Conservation (phyloP, 2,113 vertebrate species). For the human (Homo sapiens) region DNA sequence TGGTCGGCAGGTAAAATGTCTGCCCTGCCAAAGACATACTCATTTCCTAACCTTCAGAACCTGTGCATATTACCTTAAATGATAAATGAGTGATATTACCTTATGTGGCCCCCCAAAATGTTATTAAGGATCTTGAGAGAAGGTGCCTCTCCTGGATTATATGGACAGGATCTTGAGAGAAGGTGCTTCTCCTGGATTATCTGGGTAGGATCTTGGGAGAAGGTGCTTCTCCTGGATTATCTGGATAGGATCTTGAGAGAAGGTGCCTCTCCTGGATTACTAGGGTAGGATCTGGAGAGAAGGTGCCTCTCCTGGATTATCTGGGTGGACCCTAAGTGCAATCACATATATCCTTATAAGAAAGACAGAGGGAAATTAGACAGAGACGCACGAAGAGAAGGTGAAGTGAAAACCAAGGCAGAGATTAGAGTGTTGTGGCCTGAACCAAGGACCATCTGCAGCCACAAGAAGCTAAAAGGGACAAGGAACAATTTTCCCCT, state of each 20-base stretch:
- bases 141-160: background rate
- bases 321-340: background rate
- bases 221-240: no score
- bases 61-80: background rate
- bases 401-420: background rate
- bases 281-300: no score
- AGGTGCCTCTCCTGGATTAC: no score
- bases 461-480: background rate
- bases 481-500: background rate
- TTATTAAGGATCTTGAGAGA: background rate
- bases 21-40: background rate
- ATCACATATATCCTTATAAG: background rate
- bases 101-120: no score
- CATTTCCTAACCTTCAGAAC: background rate
- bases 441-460: background rate
- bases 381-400: background rate
- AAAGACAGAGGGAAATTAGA: background rate
- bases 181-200: no score
- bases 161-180: no score
- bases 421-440: background rate
- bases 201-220: no score
- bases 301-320: background rate
- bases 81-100: background rate
- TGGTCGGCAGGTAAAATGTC: background rate
- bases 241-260: no score